Evolutionary conservation across 2,113 vertebrate species (phyloP), one percentile per base, ranked within the genome.

Genomic region (Lepus europaeus): DNA sequence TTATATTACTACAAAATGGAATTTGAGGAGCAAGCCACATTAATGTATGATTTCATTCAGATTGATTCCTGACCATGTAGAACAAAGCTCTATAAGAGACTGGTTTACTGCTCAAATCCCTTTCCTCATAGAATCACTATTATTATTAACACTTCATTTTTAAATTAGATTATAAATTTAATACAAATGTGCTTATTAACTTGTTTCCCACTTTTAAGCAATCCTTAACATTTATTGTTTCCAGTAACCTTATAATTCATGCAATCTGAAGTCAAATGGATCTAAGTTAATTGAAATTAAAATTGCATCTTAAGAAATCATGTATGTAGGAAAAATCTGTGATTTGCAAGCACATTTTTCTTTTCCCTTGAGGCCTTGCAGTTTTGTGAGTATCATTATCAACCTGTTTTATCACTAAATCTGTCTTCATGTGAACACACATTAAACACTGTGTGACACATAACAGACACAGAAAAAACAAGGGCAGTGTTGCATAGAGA

Each of bases 211-310:
- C 23, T 56, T 74, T 5, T 39, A 87, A 82, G 29, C 45, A 56
- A 64, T 36, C n/a, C 61, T 20, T 13, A 69, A 63, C 39, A n/a
- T 92, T 63, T 72, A 79, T 90, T 36, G 64, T 61, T 83, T 89
- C 69, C 11, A 39, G 4, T 51, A 73, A 61, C 9, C 17, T 86
- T 86, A 86, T 84, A 59, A 12, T 90, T 39, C 51, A 27, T n/a
- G 13, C 49, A 31, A 11, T 64, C 29, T 85, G 72, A 89, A 79
- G 29, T 66, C 6, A 86, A 74, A 3, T 63, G 36, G 69, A 94
- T 72, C 84, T 83, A 87, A 94, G 12, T 49, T 45, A 80, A 85
- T 8, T 69, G 68, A 89, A 89, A 87, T 64, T 31, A 85, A 87
- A 83, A 51, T 19, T 81, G 2, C 29, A 87, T 36, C 33, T 36